Evolutionary conservation across 2,888 invertebrate genomes (phyloP).

Genomic region (Lasius fuliginosus): DNA sequence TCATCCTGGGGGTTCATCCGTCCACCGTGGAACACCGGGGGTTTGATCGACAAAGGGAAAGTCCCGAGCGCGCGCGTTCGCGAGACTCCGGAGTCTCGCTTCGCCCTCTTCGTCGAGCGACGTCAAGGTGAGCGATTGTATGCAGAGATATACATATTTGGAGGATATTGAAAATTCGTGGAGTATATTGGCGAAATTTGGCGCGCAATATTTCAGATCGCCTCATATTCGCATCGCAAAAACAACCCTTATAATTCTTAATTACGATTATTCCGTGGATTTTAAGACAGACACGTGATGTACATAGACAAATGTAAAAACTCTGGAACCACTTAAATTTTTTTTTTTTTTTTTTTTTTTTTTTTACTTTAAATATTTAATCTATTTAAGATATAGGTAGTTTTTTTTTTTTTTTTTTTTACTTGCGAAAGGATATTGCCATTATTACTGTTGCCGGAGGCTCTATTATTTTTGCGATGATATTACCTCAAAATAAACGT

Average conservation of each 20-base stretch:
- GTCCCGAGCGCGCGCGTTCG: background rate
- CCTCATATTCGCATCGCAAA: background rate
- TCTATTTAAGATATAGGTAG: too few relatives aligned
- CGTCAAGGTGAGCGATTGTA: background rate
- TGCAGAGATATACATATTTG: too few relatives aligned
- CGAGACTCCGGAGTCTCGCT: background rate
- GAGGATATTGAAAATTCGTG: background rate
- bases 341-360: background rate
- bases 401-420: background rate
- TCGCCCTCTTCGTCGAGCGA: background rate
- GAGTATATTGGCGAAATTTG: background rate
- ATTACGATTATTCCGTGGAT: background rate
- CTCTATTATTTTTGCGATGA: conserved; percentile 34
- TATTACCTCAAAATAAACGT: conserved; percentile 31
- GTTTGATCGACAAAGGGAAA: background rate
- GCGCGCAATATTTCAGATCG: background rate
- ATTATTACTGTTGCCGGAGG: background rate
- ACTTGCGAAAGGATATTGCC: background rate
- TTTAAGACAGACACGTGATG: background rate
- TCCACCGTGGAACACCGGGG: background rate
- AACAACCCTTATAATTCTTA: background rate
- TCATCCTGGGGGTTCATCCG: conserved; percentile 29
- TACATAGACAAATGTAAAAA: background rate
- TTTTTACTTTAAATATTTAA: background rate
- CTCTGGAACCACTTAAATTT: background rate